Evolutionary conservation across 2,888 invertebrate genomes (phyloP).

Genomic region (Spialia ferax): DNA sequence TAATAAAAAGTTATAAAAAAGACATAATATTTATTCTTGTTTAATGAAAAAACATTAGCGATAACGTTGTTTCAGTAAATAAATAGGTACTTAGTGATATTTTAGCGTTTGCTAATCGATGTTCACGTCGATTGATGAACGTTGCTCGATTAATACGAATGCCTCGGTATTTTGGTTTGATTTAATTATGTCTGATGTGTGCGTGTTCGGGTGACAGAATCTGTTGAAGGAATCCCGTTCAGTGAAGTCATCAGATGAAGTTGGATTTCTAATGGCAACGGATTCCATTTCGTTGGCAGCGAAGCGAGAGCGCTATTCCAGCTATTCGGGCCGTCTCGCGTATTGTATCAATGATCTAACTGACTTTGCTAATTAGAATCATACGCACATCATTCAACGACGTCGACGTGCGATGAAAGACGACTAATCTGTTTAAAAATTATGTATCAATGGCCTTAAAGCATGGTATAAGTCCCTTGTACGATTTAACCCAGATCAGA

Average conservation of each 20-base stretch:
- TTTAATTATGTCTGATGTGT: conserved; percentile 41
- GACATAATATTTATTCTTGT: background rate
- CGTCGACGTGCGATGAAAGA: background rate
- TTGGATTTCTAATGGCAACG: conserved; percentile 81
- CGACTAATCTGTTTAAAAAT: background rate
- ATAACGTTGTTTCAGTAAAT: background rate
- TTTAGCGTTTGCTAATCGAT: background rate
- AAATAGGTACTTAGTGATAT: background rate
- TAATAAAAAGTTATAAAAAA: conserved; percentile 6
- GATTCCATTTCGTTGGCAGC: conserved; percentile 84
- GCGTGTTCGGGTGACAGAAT: conserved; percentile 64
- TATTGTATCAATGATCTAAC: conserved; percentile 50
- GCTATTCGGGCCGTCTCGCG: conserved; percentile 68
- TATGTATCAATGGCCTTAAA: background rate
- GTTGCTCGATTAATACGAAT: conserved; percentile 4
- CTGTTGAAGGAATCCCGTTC: conserved; percentile 68
- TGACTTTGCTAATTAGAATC: conserved; percentile 45
- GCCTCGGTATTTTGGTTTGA: background rate
- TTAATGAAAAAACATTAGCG: background rate
- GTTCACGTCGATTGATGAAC: background rate
- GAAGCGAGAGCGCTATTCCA: conserved; percentile 76
- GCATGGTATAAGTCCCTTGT: background rate
- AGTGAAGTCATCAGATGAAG: conserved; percentile 79
- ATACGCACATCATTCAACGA: conserved; percentile 19
- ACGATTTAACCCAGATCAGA: no score